phyloP scores from a whole-genome alignment of 2,113 vertebrate species.

The Alaudala cheleensis region DNA sequence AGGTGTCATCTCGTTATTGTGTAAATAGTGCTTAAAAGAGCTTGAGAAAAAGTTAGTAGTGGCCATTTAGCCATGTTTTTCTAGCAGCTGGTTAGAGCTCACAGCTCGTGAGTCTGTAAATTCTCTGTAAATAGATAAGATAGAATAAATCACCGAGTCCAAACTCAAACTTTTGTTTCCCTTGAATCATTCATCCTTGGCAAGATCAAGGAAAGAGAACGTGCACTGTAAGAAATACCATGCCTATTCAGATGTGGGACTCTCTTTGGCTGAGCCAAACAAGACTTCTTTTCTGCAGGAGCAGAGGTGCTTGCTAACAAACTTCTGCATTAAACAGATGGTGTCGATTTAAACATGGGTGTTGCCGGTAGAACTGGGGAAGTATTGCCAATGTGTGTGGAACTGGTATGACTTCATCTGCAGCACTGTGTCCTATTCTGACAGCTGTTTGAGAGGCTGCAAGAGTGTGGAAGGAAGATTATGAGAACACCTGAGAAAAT shows the following conservation, averaged over 20 bases:
- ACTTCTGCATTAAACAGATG: background rate
- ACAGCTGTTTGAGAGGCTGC: background rate
- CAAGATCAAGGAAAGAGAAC: too few species aligned
- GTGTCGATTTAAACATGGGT: background rate
- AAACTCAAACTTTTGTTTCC: too few species aligned
- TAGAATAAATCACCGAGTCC: too few species aligned
- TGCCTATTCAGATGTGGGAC: background rate
- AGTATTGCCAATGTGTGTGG: background rate
- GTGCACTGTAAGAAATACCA: background rate
- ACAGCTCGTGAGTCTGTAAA: too few species aligned
- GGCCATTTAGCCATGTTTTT: too few species aligned
- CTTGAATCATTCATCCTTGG: too few species aligned
- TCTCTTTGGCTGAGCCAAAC: background rate
- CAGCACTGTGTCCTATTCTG: background rate
- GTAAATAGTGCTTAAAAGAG: too few species aligned
- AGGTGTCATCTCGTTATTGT: too few species aligned
- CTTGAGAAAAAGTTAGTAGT: too few species aligned
- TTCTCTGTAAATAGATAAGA: too few species aligned
- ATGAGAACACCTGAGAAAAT: background rate
- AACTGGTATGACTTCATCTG: background rate
- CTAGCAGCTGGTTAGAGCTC: too few species aligned
- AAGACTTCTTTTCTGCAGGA: background rate
- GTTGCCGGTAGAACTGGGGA: background rate
- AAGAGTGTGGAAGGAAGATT: background rate
- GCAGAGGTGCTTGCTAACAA: background rate